Base-by-base conservation (phyloP, 2,113 vertebrate species). In the Sylvilagus bachmani region DNA sequence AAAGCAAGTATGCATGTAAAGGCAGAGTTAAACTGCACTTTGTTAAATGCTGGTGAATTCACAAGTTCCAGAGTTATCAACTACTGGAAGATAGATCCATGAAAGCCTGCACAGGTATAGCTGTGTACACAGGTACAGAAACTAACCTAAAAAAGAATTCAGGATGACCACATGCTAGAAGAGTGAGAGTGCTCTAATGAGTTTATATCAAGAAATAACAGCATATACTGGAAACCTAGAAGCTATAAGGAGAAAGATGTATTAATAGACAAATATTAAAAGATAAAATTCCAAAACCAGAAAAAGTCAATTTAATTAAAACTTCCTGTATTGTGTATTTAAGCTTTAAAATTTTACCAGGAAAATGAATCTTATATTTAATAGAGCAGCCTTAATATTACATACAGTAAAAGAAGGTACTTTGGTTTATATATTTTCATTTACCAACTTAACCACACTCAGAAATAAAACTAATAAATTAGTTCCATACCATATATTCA, bases 381-480 rank as follows among this genome's bases (percentile, higher is more conserved):
- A 92, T 64, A 92, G 1, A 75, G 19, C 83, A 12, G 31, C 5
- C 14, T 82, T 86, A 58, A 10, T 21, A 62, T 58, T 16, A 73
- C 44, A 86, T 16, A 58, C 21, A 36, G 58, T 58, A 80, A 58
- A 82, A 86, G n/a, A 74, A 64, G 31, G 10, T 12, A 95, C 3
- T 22, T 21, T 25, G 12, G 27, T 83, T 24, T 73, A 79, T 19
- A 21, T 66, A 78, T 79, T 92, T 94, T 89, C 81, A 96, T 85
- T 91, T 91, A 94, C 61, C 49, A 95, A 91, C 19, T 13, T 93
- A 93, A 84, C 38, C 55, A 93, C 22, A 90, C 38, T 86, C n/a
- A 90, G 71, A 88, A 96, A 71, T 16, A 96, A 93, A 96, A 78
- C 17, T 69, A 49, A 77, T 89, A 82, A 74, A 77, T 78, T 75